Base-by-base conservation (phyloP, 2,888 invertebrate genomes). In the Hypomecis atomaria region DNA sequence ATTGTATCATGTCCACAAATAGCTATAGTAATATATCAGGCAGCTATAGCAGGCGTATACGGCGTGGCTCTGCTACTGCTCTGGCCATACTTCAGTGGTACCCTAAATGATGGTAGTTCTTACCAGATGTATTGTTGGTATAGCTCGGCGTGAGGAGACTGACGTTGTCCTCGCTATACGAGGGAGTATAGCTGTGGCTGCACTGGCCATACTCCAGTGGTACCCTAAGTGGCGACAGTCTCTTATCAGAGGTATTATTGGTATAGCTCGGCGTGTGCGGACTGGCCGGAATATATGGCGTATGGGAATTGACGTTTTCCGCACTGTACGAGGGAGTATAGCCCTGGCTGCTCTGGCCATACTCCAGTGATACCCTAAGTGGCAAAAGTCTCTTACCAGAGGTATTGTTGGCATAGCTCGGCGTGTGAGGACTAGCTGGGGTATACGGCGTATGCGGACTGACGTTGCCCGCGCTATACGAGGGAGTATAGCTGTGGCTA, bases 261-360 rank as follows among this genome's bases (percentile, higher is more conserved):
- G 23, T 23, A 23, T 23, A 23, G 23, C 23, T 23, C 23, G 23
- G 23, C 23, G 23, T 23, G 23, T 23, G 23, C 1, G 23, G 23
- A 23, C 23, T 23, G n/a, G n/a, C n/a, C n/a, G n/a, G n/a, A n/a
- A n/a, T n/a, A n/a, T n/a, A n/a, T n/a, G n/a, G n/a, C n/a, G n/a
- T n/a, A n/a, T n/a, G n/a, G n/a, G n/a, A n/a, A n/a, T n/a, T n/a
- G 23, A 23, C 23, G 23, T 23, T 23, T 1, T 3, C 23, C 55
- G 73, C 77, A 72, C 85, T 83, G 36, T 53, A 40, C 5, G 59
- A 45, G 40, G 47, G 59, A 6, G 44, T 36, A 33, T 47, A 42
- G 71, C 72, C 3, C 1, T 23, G 75, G 65, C 85, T 85, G 66
- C 74, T 81, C 8, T 71, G 72, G 77, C 78, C 72, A 38, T 71